These are phyloP conservation scores for Amorpha juglandis DNA, from an alignment of 2,888 invertebrate genomes.

Conservation along the genomic window DNA sequence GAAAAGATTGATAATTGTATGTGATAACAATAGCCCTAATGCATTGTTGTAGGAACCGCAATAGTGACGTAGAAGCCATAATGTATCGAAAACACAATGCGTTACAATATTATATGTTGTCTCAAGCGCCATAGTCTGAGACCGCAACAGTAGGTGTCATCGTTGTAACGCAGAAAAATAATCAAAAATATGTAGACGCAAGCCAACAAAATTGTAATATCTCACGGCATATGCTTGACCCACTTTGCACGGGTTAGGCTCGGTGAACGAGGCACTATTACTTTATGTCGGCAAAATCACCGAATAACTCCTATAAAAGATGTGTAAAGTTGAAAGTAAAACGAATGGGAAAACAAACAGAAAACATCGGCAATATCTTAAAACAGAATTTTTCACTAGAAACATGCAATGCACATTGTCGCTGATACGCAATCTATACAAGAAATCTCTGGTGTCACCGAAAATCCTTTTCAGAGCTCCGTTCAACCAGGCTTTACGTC, in stretches of 20 bases:
- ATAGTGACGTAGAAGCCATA: no score
- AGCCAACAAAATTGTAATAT: conserved; percentile 7
- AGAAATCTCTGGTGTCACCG: conserved; percentile 53
- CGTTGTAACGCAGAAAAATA: not conserved
- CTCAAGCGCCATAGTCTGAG: no score
- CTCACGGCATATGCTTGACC: conserved; percentile 29
- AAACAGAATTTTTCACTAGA: conserved; percentile 37
- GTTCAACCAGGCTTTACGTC: conserved; percentile 63
- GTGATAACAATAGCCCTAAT: no score
- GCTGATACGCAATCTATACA: conserved; percentile 55
- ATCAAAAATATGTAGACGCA: not conserved
- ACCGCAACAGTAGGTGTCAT: not conserved
- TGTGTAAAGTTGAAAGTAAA: not conserved
- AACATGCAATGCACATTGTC: conserved; percentile 37
- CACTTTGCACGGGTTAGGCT: conserved; percentile 2
- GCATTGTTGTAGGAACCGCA: no score
- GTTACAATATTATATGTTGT: no score
- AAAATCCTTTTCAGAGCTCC: conserved; percentile 56
- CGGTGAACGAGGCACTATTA: not conserved
- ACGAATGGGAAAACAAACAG: not conserved
- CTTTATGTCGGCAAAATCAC: conserved; percentile 7
- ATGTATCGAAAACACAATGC: no score
- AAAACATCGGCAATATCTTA: not conserved
- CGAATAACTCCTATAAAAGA: not conserved
- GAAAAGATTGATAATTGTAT: no score